Evolutionary conservation across 2,113 vertebrate species (phyloP), one percentile per base, ranked within the genome.

Genomic region (Hipposideros armiger): DNA sequence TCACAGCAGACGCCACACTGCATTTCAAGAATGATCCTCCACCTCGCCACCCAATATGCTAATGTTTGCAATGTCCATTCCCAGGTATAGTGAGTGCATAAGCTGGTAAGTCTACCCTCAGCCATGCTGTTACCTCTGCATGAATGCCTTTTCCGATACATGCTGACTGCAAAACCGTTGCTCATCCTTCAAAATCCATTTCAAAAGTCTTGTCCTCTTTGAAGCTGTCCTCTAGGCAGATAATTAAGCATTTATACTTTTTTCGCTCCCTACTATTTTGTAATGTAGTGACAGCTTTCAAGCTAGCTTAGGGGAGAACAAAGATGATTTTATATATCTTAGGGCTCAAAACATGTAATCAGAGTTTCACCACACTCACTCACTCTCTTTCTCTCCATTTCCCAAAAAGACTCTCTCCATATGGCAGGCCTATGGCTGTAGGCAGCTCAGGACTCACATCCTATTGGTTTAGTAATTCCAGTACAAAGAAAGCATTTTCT

Each of bases 401-500:
- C 28, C 64, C 20, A 7, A 10, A 91, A 64, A 19, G 28, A 0
- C 1, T 73, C 50, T 70, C 42, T 90, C 42, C 28, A 58, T 1
- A 24, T 10, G 17, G 9, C 19, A 42, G 40, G 22, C 15, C 54
- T 30, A 20, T 10, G n/a, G n/a, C 67, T 76, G 11, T 17, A 20
- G 54, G 15, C 50, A 69, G 42, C 60, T 45, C 5, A 50, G 52
- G 81, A 58, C 11, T 70, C 56, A 42, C 1, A 42, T 52, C 36
- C 14, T 73, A 54, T 32, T 82, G 54, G 11, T 60, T 74, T 74
- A 67, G 86, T 2, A 73, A 47, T 47, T 52, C 7, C 30, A 40
- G 22, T 60, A 72, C 87, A 93, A 90, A 83, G 32, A 92, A 81
- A 52, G 16, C 20, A 19, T 87, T 87, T 72, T 45, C 66, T 78